Conservation (phyloP, 2,888 invertebrate species). For the Microplitis deprimator region DNA sequence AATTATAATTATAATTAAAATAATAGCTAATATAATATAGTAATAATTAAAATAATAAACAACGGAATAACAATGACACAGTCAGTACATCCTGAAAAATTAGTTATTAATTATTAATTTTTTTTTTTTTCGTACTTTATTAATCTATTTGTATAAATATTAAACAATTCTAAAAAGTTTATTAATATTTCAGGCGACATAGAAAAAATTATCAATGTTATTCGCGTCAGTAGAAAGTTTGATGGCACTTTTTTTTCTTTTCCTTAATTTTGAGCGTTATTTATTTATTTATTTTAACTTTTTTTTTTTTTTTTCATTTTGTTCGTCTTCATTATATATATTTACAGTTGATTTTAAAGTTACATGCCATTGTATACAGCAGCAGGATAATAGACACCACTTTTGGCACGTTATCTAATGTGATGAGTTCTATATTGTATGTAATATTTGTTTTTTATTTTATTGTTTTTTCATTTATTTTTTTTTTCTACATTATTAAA, state of each 20-base stretch:
- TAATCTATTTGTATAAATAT: slow-evolving; percentile 36
- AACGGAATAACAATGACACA: slow-evolving; percentile 43
- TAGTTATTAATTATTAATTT: slow-evolving; percentile 14
- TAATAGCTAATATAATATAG: slow-evolving; percentile 23
- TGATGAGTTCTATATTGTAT: slow-evolving; percentile 36
- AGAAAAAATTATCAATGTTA: slow-evolving; percentile 42
- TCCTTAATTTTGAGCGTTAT: slow-evolving; percentile 39
- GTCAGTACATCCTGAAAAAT: slow-evolving; percentile 33
- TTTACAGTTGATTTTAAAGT: slow-evolving; percentile 36
- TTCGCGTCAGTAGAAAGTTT: slow-evolving; percentile 38
- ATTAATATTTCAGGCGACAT: slow-evolving; percentile 30
- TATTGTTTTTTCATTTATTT: background rate
- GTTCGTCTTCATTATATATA: slow-evolving; percentile 23
- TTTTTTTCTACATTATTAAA: slow-evolving; percentile 33
- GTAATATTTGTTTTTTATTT: slow-evolving; percentile 15
- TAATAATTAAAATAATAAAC: slow-evolving; percentile 21
- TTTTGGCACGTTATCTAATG: slow-evolving; percentile 43
- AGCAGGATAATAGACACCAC: slow-evolving; percentile 43
- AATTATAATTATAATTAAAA: background rate
- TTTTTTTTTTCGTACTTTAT: slow-evolving; percentile 27
- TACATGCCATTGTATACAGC: slow-evolving; percentile 50
- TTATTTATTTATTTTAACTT: slow-evolving; percentile 12
- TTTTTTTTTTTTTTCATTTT: slow-evolving; percentile 10
- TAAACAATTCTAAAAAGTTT: slow-evolving; percentile 21
- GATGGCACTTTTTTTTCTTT: slow-evolving; percentile 40